A percentile compares a stretch with the other conserved stretches of the same genome.
These are phyloP conservation scores for Pilophorus perplexus DNA, from an alignment of 2,888 invertebrate species.

Conservation along the genomic window DNA sequence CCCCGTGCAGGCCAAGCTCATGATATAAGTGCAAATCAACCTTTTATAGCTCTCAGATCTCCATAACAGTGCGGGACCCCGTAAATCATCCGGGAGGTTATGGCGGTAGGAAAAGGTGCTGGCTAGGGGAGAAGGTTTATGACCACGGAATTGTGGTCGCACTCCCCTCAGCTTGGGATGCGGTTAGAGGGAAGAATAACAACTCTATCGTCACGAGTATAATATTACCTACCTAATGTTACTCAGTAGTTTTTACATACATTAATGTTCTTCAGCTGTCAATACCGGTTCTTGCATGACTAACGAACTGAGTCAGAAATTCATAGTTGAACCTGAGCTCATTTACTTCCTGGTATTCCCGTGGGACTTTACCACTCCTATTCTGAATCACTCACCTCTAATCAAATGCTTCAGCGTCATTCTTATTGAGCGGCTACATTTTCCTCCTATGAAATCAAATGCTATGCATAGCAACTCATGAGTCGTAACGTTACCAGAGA, in stretches of 20 bases:
- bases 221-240: not conserved
- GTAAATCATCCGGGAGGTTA: constrained; percentile 35
- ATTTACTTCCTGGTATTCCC: too few relatives aligned
- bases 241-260: not conserved
- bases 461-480: too few relatives aligned
- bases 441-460: too few relatives aligned
- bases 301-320: not conserved
- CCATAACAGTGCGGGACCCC: constrained; percentile 39
- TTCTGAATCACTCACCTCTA: too few relatives aligned
- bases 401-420: too few relatives aligned
- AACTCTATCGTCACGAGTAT: constrained; percentile 24
- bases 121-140: constrained; percentile 22
- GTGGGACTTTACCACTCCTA: too few relatives aligned
- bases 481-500: too few relatives aligned
- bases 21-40: constrained; percentile 43
- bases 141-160: constrained; percentile 33
- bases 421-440: too few relatives aligned
- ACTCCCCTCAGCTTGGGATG: constrained; percentile 1
- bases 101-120: constrained; percentile 31
- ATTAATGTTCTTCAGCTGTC: not conserved
- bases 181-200: constrained; percentile 16
- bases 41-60: constrained; percentile 41
- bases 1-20: constrained; percentile 19
- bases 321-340: too few relatives aligned
- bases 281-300: not conserved